Base-by-base conservation (phyloP, 1,140 invertebrate genomes). In the Drosophila sulfurigaster region DNA sequence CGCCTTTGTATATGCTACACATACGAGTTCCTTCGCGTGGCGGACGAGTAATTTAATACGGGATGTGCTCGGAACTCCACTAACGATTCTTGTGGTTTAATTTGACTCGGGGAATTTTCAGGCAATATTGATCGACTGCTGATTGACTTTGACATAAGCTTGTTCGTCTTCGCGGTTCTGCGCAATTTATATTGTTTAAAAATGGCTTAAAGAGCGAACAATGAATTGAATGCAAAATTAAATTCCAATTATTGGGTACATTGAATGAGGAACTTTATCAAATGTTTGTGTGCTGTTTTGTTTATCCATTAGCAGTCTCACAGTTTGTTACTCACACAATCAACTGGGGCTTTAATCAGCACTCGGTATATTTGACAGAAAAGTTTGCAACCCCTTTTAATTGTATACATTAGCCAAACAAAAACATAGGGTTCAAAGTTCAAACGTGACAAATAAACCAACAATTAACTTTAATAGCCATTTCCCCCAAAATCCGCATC, bases 381-480 rank as follows among this genome's bases (percentile, higher is more conserved):
- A 68, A 67, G 65, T 60, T 56, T 16, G 48, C 62, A 57, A 41
- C 70, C 69, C 68, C 62, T 43, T 73, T 79, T 76, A 82, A 79
- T 82, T 82, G 79, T 70, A 41, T 51, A 74, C 65, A 62, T 82
- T 78, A 60, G 65, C 64, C 58, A 64, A 79, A 64, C 65, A 57
- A 56, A 69, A 74, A 62, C 57, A 74, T 41, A 48, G 75, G 75
- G 82, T 86, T 86, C 82, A 86, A 86, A 86, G 82, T 86, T 86
- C 82, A 58, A 88, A 79, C 79, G 60, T 82, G 72, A 88, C 82
- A 86, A 86, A 86, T 86, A 87, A 82, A 82, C 83, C 79, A 88
- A 86, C 82, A 86, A 82, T 86, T 82, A 82, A 74, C 68, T 86
- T 72, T 77, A 80, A 66, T 70, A 87, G 83, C 82, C 83, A 74